phyloP scores from a whole-genome alignment of 1,140 invertebrate species.

The Metopolophium dirhodum region DNA sequence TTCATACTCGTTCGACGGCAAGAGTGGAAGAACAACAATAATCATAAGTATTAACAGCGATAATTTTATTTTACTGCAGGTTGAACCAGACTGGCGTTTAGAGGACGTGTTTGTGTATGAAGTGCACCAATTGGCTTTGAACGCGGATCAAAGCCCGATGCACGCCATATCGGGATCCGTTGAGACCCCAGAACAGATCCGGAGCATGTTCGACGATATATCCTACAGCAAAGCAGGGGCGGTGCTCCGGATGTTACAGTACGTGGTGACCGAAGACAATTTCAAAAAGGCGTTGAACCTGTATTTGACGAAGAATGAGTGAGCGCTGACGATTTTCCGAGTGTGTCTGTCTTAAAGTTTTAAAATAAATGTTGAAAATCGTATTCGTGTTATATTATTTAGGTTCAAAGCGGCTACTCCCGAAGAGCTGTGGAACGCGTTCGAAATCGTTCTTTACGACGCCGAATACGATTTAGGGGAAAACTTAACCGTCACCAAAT shows the following conservation, averaged over 20 bases:
- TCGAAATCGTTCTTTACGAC: conserved; percentile 50
- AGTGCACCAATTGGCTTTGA: conserved; percentile 65
- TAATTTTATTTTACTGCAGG: conserved; percentile 55
- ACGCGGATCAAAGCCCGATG: conserved; percentile 64
- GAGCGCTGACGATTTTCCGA: background rate
- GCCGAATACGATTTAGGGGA: background rate
- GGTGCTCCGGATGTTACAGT: conserved; percentile 78
- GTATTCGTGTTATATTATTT: conserved; percentile 22
- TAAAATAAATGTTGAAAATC: background rate
- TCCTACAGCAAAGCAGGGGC: conserved; percentile 84
- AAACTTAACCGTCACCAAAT: conserved; percentile 58
- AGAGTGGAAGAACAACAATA: background rate
- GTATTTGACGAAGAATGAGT: conserved; percentile 29
- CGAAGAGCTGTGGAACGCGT: conserved; percentile 55
- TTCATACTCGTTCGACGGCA: background rate
- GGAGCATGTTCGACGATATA: conserved; percentile 92
- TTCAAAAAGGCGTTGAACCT: conserved; percentile 66
- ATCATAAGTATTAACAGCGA: background rate
- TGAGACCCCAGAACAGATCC: conserved; percentile 86
- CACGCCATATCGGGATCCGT: conserved; percentile 91
- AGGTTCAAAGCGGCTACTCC: conserved; percentile 56
- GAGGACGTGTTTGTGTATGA: conserved; percentile 64
- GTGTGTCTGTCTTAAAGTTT: background rate
- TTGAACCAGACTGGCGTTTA: conserved; percentile 62
- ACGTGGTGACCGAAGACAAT: conserved; percentile 70